A percentile compares a stretch with the other conserved stretches of the same genome.
Conservation (phyloP, 2,888 invertebrate species). For the Euclidia mi region DNA sequence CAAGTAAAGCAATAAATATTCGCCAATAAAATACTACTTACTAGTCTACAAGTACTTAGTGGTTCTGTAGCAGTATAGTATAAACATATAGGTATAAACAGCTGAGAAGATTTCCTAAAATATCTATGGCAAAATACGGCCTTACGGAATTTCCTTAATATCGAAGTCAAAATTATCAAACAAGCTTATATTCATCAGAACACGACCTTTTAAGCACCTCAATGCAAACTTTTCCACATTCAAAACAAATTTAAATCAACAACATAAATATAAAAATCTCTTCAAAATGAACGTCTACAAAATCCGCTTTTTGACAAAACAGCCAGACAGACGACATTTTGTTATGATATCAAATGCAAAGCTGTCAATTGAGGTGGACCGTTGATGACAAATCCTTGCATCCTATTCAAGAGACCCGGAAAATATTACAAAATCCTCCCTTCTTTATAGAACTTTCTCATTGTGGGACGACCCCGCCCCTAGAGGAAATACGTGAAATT, state of each 20-base stretch:
- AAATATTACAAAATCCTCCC: slow-evolving; percentile 50
- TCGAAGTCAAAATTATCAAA: too few relatives aligned
- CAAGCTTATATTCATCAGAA: too few relatives aligned
- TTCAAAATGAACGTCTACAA: slow-evolving; percentile 16
- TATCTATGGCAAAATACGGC: too few relatives aligned
- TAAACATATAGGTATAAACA: too few relatives aligned
- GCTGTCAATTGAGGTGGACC: slow-evolving; percentile 43
- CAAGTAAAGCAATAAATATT: too few relatives aligned
- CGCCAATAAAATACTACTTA: too few relatives aligned
- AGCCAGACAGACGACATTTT: slow-evolving; percentile 27
- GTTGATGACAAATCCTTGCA: slow-evolving; percentile 54
- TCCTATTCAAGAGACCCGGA: slow-evolving; percentile 46
- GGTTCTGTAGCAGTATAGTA: too few relatives aligned
- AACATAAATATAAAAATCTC: slow-evolving; percentile 13
- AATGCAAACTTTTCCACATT: neutral
- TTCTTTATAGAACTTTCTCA: slow-evolving; percentile 51
- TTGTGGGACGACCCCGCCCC: slow-evolving; percentile 45
- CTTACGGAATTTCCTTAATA: too few relatives aligned
- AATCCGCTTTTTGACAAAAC: slow-evolving; percentile 17
- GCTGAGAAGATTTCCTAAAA: too few relatives aligned
- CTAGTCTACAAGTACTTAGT: too few relatives aligned
- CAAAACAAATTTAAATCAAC: slow-evolving; percentile 4
- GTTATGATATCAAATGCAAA: slow-evolving; percentile 48
- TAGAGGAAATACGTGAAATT: slow-evolving; percentile 52
- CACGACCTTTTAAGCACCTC: too few relatives aligned